Conservation (phyloP, 2,888 invertebrate genomes). For the Drosophila putrida region DNA sequence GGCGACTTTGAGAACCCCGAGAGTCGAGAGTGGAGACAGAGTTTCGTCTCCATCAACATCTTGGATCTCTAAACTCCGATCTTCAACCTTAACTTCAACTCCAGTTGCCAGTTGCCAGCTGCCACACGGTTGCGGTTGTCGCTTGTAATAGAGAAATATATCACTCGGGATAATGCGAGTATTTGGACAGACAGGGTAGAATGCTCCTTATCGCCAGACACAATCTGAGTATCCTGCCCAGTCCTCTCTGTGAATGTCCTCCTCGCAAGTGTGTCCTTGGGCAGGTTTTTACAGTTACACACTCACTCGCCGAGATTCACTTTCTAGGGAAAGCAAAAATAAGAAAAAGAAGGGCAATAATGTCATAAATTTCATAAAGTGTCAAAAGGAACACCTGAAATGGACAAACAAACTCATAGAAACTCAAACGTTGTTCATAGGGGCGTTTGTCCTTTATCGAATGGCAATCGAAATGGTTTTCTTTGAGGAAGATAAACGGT, state of each 20-base stretch:
- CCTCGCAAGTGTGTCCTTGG: constrained; percentile 51
- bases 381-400: constrained; percentile 78
- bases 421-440: constrained; percentile 30
- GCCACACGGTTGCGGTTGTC: constrained; percentile 35
- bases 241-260: constrained; percentile 14
- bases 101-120: constrained; percentile 27
- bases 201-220: constrained; percentile 55
- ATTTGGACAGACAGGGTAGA: constrained; percentile 37
- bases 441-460: constrained; percentile 45
- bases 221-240: constrained; percentile 20
- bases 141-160: constrained; percentile 76
- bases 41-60: constrained; percentile 10
- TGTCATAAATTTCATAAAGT: constrained; percentile 84
- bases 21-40: not conserved
- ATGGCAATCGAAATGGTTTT: constrained; percentile 34
- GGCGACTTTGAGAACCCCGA: constrained; percentile 43
- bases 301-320: constrained; percentile 58
- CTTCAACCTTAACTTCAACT: constrained; percentile 4
- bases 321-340: constrained; percentile 65
- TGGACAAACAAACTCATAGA: constrained; percentile 13
- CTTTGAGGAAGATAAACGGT: constrained; percentile 17
- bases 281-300: constrained; percentile 74
- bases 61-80: constrained; percentile 17
- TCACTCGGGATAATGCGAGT: constrained; percentile 52
- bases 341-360: constrained; percentile 56